Base-by-base conservation (phyloP, 2,797 vertebrate genomes). In the Euthynnus affinis region DNA sequence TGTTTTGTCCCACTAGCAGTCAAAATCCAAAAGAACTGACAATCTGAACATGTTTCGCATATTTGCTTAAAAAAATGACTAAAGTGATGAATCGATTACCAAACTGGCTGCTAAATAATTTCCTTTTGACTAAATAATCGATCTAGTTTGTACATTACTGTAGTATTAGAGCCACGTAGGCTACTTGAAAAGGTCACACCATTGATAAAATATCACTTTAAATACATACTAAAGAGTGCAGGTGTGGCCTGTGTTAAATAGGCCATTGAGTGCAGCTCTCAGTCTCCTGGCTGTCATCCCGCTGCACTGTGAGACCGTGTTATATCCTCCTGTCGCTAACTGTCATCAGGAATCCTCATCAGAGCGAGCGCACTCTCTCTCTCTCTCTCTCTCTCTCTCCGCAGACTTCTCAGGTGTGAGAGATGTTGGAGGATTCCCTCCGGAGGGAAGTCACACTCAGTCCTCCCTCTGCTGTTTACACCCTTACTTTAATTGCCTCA, bases 391-490 rank as follows among this genome's bases (percentile, higher is more conserved):
- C 34, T 37, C 37, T 40, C 37, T 13, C 56, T 42, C 67, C 29
- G 14, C 82, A 82, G 83, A 73, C 40, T 82, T 91, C 89, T 91
- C 87, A 94, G 92, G 92, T 94, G 92, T 86, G 89, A 93, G 90
- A 76, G 86, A 85, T 84, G 81, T 82, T 87, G 75, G 76, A 75
- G 84, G 85, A 87, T 78, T 80, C 88, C 92, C 92, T 87, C 73
- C 74, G 87, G 89, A 91, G 77, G 46, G 79, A 73, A 87, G 84
- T 94, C 92, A 88, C 92, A 93, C 91, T 83, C 85, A 6, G 67
- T 76, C 79, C 77, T 88, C 86, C 87, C 88, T 92, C 87, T 71
- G 75, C 82, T 76, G 76, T 93, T 94, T 91, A 91, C 91, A 91
- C 88, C 86, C 88, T 68, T 49, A 48, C 86, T 87, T 91, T 93